phyloP scores from a whole-genome alignment of 2,888 invertebrate genomes.

The Hyposoter didymator region DNA sequence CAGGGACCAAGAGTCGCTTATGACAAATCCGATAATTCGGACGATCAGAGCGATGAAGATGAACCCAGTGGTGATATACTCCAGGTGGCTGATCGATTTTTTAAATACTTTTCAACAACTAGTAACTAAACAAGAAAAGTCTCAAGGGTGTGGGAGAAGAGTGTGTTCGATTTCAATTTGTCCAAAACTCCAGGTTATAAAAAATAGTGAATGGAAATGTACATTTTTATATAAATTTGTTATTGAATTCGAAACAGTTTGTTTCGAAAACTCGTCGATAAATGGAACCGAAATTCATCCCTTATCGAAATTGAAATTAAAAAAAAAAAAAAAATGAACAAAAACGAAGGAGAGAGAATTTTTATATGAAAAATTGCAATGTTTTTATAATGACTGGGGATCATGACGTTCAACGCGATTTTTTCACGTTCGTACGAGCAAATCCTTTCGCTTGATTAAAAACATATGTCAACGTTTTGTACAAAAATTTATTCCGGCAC shows the following conservation, averaged over 20 bases:
- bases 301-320: neutral
- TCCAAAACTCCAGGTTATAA: neutral
- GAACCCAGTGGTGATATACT: slow-evolving; percentile 79
- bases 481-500: too few relatives aligned
- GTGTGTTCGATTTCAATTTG: neutral
- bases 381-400: too few relatives aligned
- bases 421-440: too few relatives aligned
- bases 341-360: too few relatives aligned
- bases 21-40: slow-evolving; percentile 78
- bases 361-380: too few relatives aligned
- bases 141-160: neutral
- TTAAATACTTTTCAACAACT: neutral
- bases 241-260: neutral
- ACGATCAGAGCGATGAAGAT: slow-evolving; percentile 79
- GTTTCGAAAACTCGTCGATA: neutral
- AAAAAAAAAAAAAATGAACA: neutral
- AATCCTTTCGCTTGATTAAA: too few relatives aligned
- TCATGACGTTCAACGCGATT: too few relatives aligned
- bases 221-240: neutral
- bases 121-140: neutral
- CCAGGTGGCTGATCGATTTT: slow-evolving; percentile 75
- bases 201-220: neutral
- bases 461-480: too few relatives aligned
- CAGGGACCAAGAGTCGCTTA: slow-evolving; percentile 76
- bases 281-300: neutral